Conservation (phyloP, 1,140 invertebrate genomes). For the Drosophila pruinosa region DNA sequence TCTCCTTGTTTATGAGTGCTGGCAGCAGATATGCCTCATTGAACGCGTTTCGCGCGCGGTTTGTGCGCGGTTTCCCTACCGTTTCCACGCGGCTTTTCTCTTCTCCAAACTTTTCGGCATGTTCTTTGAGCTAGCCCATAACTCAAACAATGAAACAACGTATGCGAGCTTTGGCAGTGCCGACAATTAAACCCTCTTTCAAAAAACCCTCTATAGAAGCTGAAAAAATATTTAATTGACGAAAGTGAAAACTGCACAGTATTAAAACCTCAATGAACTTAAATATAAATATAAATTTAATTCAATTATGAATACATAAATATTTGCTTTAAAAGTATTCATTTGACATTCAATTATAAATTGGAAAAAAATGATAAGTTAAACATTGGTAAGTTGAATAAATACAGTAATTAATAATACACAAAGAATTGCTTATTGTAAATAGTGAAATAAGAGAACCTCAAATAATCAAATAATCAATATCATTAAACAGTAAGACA, state of each 20-base stretch:
- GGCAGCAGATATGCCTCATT: conserved; percentile 68
- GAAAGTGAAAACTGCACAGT: too few relatives aligned
- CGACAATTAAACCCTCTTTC: conserved; percentile 4
- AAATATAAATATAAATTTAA: too few relatives aligned
- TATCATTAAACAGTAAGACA: background rate
- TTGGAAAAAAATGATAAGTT: too few relatives aligned
- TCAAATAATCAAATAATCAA: background rate
- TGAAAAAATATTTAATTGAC: too few relatives aligned
- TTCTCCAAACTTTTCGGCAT: conserved; percentile 20
- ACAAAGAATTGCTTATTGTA: too few relatives aligned
- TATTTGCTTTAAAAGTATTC: too few relatives aligned
- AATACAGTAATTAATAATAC: too few relatives aligned
- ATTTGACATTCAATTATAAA: too few relatives aligned
- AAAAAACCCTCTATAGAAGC: too few relatives aligned
- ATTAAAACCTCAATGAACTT: too few relatives aligned
- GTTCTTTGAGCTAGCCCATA: conserved; percentile 19
- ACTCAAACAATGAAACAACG: conserved; percentile 5
- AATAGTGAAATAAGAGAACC: background rate
- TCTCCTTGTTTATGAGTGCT: conserved; percentile 72
- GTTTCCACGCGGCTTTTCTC: conserved; percentile 6
- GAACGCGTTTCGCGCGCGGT: conserved; percentile 60
- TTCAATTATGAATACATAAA: too few relatives aligned
- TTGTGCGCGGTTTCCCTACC: conserved; percentile 24
- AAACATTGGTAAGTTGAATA: too few relatives aligned
- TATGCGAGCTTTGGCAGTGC: background rate